phyloP scores from a whole-genome alignment of 1,140 invertebrate species.

The Mylabris phalerata region DNA sequence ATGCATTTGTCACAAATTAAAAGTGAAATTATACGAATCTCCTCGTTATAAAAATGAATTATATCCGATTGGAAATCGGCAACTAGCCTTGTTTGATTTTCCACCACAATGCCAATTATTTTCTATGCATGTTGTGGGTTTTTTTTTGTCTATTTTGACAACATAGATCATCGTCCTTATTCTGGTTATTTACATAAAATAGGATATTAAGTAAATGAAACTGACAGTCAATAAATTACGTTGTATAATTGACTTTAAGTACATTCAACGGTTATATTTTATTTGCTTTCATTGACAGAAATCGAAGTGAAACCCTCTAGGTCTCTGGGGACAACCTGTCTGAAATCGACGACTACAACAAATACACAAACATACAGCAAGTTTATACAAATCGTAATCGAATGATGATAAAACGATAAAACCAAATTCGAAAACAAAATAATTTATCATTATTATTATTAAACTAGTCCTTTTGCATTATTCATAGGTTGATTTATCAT shows the following conservation, averaged over 20 bases:
- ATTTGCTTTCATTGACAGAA: slow-evolving; percentile 15
- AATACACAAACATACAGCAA: too few species aligned
- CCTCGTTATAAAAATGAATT: neutral
- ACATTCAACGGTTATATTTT: slow-evolving; percentile 15
- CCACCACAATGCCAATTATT: too few species aligned
- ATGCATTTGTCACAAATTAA: slow-evolving; percentile 17
- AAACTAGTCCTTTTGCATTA: too few species aligned
- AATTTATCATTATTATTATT: too few species aligned
- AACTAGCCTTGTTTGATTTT: too few species aligned
- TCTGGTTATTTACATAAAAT: slow-evolving; percentile 13
- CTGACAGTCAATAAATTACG: slow-evolving; percentile 14
- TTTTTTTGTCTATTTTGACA: too few species aligned
- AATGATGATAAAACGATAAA: too few species aligned
- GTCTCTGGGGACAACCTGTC: slow-evolving; percentile 13
- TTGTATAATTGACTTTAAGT: slow-evolving; percentile 12
- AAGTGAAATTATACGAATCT: slow-evolving; percentile 15
- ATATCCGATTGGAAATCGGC: too few species aligned
- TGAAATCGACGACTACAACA: slow-evolving; percentile 1
- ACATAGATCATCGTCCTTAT: too few species aligned
- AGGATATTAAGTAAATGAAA: slow-evolving; percentile 17
- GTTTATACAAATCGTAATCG: slow-evolving; percentile 6
- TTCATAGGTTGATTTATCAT: too few species aligned
- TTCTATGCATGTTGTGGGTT: too few species aligned
- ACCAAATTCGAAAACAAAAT: too few species aligned
- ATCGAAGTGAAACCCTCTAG: slow-evolving; percentile 12